Evolutionary conservation across 2,113 vertebrate genomes (phyloP).

Genomic region (Gambusia holbrooki): DNA sequence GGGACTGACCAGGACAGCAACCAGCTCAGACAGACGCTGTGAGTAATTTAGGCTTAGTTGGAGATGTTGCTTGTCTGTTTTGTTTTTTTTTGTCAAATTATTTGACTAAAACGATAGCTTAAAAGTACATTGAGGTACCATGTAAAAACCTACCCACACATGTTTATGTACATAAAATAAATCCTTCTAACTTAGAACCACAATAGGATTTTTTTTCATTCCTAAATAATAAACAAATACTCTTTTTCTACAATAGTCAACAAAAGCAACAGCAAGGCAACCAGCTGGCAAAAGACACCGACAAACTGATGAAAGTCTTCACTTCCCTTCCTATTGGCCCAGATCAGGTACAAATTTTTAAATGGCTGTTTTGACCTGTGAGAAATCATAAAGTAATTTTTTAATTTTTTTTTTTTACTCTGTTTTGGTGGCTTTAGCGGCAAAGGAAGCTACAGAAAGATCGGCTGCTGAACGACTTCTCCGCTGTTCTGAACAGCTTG

Average conservation of each 20-base stretch:
- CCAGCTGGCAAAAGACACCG: constrained; percentile 95
- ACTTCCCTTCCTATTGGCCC: constrained; percentile 85
- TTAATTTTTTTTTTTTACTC: background rate
- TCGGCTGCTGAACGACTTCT: constrained; percentile 91
- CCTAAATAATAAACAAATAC: background rate
- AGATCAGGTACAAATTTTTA: constrained; percentile 77
- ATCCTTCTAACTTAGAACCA: background rate
- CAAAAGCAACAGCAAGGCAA: constrained; percentile 93
- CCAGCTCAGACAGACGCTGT: constrained; percentile 90
- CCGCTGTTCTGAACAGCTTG: constrained; percentile 87
- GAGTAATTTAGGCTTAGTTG: constrained; percentile 70
- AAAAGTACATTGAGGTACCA: background rate
- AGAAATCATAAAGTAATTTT: too few relatives aligned
- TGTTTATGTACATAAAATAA: background rate
- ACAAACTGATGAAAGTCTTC: constrained; percentile 93
- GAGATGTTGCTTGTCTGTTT: background rate
- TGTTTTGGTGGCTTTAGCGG: constrained; percentile 76
- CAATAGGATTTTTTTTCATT: too few relatives aligned
- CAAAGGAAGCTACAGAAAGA: constrained; percentile 96
- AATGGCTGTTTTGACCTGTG: background rate
- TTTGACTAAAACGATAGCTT: background rate
- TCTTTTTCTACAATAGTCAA: constrained; percentile 78
- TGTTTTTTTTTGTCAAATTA: background rate
- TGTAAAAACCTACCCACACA: background rate
- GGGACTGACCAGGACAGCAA: constrained; percentile 89